These are phyloP conservation scores for Tenthredo livida DNA, from an alignment of 2,888 invertebrate species.

Conservation along the genomic window DNA sequence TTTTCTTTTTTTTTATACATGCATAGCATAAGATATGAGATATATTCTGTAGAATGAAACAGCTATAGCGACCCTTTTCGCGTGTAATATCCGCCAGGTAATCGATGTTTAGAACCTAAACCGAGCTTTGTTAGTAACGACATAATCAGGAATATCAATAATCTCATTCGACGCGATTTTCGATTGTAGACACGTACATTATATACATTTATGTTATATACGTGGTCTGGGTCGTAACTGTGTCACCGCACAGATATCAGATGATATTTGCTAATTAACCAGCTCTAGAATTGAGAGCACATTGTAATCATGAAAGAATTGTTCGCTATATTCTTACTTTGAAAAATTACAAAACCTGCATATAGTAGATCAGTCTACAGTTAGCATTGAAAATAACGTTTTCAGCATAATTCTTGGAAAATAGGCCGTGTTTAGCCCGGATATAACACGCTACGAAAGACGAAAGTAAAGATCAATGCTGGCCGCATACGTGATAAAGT, in stretches of 20 bases:
- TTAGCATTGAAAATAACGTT: background rate
- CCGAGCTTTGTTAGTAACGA: slow-evolving; percentile 31
- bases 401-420: background rate
- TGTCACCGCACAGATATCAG: slow-evolving; percentile 44
- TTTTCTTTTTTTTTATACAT: too few species aligned
- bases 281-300: background rate
- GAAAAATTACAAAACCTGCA: background rate
- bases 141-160: slow-evolving; percentile 47
- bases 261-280: background rate
- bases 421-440: slow-evolving; percentile 18
- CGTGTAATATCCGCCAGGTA: slow-evolving; percentile 45
- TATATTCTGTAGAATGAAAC: slow-evolving; percentile 14
- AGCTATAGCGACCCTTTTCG: background rate
- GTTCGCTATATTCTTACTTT: background rate
- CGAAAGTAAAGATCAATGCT: slow-evolving; percentile 49
- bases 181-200: slow-evolving; percentile 13
- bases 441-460: slow-evolving; percentile 40
- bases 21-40: background rate
- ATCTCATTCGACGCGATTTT: slow-evolving; percentile 40
- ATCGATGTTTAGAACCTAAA: slow-evolving; percentile 45
- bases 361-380: background rate
- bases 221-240: slow-evolving; percentile 41
- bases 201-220: background rate
- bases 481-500: slow-evolving; percentile 28
- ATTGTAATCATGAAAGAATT: background rate